These are phyloP conservation scores for Tetrao urogallus DNA, from an alignment of 2,113 vertebrate species.

Conservation along the genomic window DNA sequence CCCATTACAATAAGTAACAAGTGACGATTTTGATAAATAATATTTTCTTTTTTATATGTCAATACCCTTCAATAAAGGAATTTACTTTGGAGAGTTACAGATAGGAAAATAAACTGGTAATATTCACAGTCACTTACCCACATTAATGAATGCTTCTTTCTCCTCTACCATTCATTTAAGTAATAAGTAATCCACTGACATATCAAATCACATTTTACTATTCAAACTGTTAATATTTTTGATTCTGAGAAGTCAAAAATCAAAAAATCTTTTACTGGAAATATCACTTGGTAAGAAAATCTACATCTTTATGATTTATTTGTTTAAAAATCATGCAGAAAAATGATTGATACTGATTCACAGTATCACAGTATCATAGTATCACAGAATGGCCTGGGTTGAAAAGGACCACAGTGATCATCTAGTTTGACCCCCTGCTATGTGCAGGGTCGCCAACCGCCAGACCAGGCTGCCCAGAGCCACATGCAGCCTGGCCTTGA, in stretches of 20 bases:
- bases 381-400: too few relatives aligned
- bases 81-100: background rate
- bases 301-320: background rate
- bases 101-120: background rate
- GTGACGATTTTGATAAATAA: background rate
- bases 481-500: too few relatives aligned
- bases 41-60: background rate
- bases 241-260: background rate
- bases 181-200: background rate
- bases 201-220: background rate
- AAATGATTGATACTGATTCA: background rate
- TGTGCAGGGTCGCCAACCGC: too few relatives aligned
- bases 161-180: background rate
- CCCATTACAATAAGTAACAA: background rate
- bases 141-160: background rate
- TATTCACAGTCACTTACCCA: background rate
- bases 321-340: background rate
- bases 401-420: too few relatives aligned
- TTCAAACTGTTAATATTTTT: conserved; percentile 20
- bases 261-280: background rate
- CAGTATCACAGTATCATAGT: too few relatives aligned
- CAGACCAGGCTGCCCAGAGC: too few relatives aligned
- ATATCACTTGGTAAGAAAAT: background rate
- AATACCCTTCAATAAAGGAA: background rate
- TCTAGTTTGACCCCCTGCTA: too few relatives aligned